Conservation (phyloP, 2,888 invertebrate species). For the Ichneumon xanthorius region DNA sequence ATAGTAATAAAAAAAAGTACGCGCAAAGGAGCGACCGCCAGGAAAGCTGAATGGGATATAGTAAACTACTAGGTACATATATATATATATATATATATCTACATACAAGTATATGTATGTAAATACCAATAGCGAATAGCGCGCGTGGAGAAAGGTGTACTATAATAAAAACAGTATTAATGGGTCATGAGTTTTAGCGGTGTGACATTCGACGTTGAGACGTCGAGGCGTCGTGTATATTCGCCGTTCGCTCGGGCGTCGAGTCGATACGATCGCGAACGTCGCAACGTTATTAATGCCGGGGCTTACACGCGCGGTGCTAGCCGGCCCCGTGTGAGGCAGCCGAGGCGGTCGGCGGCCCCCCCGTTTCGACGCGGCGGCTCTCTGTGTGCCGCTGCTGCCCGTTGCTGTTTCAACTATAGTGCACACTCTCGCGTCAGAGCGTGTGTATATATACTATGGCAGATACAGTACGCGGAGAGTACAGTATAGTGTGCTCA, state of each 20-base stretch:
- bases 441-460: background rate
- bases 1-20: background rate
- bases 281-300: constrained; percentile 71
- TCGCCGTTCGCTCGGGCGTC: constrained; percentile 39
- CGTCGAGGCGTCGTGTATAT: constrained; percentile 15
- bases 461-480: constrained; percentile 5
- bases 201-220: constrained; percentile 47
- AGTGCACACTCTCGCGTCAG: constrained; percentile 10
- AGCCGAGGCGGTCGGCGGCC: constrained; percentile 75
- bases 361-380: constrained; percentile 35
- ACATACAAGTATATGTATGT: background rate
- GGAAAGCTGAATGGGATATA: constrained; percentile 36
- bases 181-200: constrained; percentile 37
- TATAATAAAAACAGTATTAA: constrained; percentile 25
- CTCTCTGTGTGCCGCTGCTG: constrained; percentile 29
- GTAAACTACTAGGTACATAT: background rate
- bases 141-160: background rate
- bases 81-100: background rate
- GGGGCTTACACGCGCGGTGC: constrained; percentile 79
- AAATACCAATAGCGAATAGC: constrained; percentile 1
- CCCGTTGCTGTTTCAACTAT: constrained; percentile 17
- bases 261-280: constrained; percentile 70
- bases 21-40: background rate
- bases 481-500: constrained; percentile 44
- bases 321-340: constrained; percentile 75